Evolutionary conservation across 2,888 invertebrate species (phyloP).

Genomic region (Ptychoptera contaminata): DNA sequence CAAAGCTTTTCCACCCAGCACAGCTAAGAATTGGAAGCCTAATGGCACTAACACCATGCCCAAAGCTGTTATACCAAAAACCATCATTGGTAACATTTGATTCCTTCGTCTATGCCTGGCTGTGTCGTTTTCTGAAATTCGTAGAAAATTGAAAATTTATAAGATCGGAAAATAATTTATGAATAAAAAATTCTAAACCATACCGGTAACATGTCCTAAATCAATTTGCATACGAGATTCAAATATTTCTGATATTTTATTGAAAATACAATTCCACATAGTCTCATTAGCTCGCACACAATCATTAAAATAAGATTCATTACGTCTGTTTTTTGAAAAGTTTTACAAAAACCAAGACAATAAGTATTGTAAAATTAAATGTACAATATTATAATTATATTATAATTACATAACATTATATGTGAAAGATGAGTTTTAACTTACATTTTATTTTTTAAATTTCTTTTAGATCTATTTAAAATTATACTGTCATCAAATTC

Average conservation of each 20-base stretch:
- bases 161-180: neutral
- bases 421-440: too few relatives aligned
- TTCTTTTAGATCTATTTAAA: too few relatives aligned
- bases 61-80: slow-evolving; percentile 61
- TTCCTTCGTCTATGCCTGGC: slow-evolving; percentile 41
- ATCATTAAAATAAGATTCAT: too few relatives aligned
- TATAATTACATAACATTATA: too few relatives aligned
- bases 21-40: slow-evolving; percentile 72
- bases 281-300: slow-evolving; percentile 11
- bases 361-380: too few relatives aligned
- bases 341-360: too few relatives aligned
- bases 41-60: slow-evolving; percentile 63
- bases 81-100: slow-evolving; percentile 59
- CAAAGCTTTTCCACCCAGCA: slow-evolving; percentile 66
- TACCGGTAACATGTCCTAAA: slow-evolving; percentile 33
- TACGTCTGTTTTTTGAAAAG: too few relatives aligned
- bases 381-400: too few relatives aligned
- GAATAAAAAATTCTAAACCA: neutral
- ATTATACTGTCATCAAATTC: too few relatives aligned
- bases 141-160: too few relatives aligned
- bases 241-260: slow-evolving; percentile 39
- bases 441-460: too few relatives aligned
- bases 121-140: slow-evolving; percentile 21
- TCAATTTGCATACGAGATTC: slow-evolving; percentile 53
- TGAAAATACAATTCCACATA: slow-evolving; percentile 44